These are phyloP conservation scores for Cybosia mesomella DNA, from an alignment of 2,888 invertebrate species.

Conservation along the genomic window DNA sequence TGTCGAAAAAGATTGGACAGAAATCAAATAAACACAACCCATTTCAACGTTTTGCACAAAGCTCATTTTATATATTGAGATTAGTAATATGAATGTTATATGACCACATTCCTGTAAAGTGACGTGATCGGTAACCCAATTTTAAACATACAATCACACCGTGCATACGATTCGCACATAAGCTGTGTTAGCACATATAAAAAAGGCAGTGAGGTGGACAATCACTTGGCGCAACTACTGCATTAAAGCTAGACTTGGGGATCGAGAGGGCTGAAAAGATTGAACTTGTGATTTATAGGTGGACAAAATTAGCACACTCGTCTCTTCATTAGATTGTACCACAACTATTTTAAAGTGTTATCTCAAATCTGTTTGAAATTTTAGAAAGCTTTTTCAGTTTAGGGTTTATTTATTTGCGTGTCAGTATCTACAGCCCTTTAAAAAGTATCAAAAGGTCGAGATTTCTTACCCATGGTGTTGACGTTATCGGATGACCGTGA, in stretches of 20 bases:
- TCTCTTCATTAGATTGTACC: background rate
- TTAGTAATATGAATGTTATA: constrained; percentile 18
- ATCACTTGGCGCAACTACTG: constrained; percentile 41
- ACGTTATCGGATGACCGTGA: constrained; percentile 83
- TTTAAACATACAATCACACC: constrained; percentile 45
- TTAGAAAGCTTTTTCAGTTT: background rate
- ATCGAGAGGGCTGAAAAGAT: background rate
- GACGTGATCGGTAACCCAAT: constrained; percentile 25
- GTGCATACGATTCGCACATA: constrained; percentile 55
- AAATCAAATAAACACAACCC: background rate
- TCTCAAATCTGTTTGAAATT: background rate
- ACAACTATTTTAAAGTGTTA: background rate
- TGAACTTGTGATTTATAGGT: background rate
- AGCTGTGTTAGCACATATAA: constrained; percentile 65
- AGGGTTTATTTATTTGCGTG: background rate
- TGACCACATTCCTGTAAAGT: constrained; percentile 27
- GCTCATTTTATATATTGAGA: constrained; percentile 4
- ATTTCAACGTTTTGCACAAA: constrained; percentile 43
- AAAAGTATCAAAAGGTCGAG: too few species aligned
- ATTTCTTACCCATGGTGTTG: constrained; percentile 78
- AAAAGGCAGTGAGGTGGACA: constrained; percentile 56
- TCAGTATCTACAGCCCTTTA: background rate
- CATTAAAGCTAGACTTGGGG: constrained; percentile 26
- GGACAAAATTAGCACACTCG: background rate
- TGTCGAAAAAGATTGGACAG: background rate